phyloP scores from a whole-genome alignment of 2,113 vertebrate genomes.

The Prunella himalayana region DNA sequence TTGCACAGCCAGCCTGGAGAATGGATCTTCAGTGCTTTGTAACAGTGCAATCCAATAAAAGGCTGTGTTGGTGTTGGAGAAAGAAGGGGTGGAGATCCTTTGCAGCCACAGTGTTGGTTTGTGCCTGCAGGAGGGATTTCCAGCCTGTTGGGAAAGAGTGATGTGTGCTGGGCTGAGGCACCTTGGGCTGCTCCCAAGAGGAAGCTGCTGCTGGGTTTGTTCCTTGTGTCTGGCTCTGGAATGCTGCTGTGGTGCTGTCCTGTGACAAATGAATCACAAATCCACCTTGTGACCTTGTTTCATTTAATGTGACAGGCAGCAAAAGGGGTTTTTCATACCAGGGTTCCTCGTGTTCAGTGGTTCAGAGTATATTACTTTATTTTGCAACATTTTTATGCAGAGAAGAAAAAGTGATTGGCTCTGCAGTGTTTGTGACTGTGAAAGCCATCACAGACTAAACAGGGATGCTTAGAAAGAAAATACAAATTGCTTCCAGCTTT shows the following conservation, averaged over 20 bases:
- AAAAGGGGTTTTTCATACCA: accelerated
- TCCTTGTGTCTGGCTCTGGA: not conserved
- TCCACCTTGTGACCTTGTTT: accelerated
- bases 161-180: not conserved
- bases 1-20: not conserved
- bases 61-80: accelerated
- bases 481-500: not conserved
- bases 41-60: not conserved
- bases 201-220: not conserved
- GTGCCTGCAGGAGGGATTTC: not conserved
- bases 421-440: not conserved
- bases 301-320: not conserved
- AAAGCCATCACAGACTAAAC: not conserved
- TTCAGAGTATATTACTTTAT: not conserved
- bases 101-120: not conserved
- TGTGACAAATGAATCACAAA: not conserved
- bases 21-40: not conserved
- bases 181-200: not conserved
- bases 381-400: not conserved
- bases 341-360: not conserved
- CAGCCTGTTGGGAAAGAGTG: accelerated
- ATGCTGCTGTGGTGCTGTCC: not conserved
- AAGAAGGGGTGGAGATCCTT: not conserved
- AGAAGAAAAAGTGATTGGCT: not conserved
- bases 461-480: not conserved